Percentiles rank a stretch among this genome's conserved stretches.
phyloP scores from a whole-genome alignment of 1,140 invertebrate genomes.

The Papilio glaucus region DNA sequence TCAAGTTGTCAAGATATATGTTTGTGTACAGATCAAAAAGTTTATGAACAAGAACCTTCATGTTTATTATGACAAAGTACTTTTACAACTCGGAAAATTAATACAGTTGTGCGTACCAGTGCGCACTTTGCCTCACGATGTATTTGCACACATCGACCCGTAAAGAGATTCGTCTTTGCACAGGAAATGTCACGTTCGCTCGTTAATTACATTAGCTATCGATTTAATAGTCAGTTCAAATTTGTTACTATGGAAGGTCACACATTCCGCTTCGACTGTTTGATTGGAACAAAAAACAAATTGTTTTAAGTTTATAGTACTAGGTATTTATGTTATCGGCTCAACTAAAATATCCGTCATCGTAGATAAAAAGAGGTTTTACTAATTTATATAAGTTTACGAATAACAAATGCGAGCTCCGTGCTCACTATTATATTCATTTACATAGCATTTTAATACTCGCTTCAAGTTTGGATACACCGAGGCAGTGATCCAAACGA shows the following conservation, averaged over 20 bases:
- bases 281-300: not conserved
- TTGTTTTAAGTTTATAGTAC: not conserved
- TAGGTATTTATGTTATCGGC: constrained; percentile 1
- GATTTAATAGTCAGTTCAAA: not conserved
- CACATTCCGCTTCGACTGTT: constrained; percentile 23
- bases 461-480: not conserved
- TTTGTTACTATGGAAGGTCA: constrained; percentile 19
- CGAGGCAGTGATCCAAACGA: not conserved
- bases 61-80: too few species aligned
- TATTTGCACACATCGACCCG: too few species aligned
- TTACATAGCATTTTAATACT: too few species aligned
- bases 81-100: too few species aligned
- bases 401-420: not conserved
- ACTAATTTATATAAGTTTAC: constrained; percentile 5
- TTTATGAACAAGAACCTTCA: too few species aligned
- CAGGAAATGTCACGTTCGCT: too few species aligned
- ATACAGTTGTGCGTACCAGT: too few species aligned
- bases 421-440: not conserved
- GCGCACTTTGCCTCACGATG: too few species aligned
- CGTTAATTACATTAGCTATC: too few species aligned
- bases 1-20: too few species aligned
- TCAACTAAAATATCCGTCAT: not conserved
- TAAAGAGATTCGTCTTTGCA: too few species aligned
- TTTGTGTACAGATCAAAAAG: too few species aligned
- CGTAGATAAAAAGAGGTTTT: not conserved